Percentiles rank a stretch among this genome's conserved stretches.
phyloP scores from a whole-genome alignment of 2,888 invertebrate species.

The Theristus sp. region DNA sequence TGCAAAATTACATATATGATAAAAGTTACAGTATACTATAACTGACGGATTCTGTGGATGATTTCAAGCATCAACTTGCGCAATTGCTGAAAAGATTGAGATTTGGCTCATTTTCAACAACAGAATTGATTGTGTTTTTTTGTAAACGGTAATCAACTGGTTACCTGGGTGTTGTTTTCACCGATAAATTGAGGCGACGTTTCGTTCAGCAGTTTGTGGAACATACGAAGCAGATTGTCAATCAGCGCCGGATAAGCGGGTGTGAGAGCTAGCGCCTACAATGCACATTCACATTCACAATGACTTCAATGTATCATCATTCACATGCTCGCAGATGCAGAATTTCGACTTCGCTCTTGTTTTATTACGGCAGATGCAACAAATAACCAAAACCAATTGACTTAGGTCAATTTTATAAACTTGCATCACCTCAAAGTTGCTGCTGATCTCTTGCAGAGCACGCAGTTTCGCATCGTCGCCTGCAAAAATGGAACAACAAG shows the following conservation, averaged over 20 bases:
- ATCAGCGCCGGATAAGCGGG: constrained; percentile 69
- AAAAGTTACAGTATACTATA: no score
- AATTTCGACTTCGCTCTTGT: no score
- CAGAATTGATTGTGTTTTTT: background rate
- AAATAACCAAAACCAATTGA: background rate
- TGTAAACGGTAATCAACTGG: background rate
- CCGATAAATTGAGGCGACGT: constrained; percentile 88
- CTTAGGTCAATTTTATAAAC: background rate
- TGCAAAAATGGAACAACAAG: no score
- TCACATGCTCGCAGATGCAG: no score
- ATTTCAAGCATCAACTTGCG: constrained; percentile 84
- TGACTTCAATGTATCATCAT: constrained; percentile 18
- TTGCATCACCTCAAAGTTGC: constrained; percentile 94
- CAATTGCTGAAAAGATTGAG: constrained; percentile 42
- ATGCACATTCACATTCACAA: no score
- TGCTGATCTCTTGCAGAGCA: constrained; percentile 83
- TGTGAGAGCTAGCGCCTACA: constrained; percentile 59
- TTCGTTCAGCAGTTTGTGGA: constrained; percentile 73
- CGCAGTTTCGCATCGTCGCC: constrained; percentile 79
- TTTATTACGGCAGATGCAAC: no score
- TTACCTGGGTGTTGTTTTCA: constrained; percentile 69
- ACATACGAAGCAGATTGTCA: constrained; percentile 59
- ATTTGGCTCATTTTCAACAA: background rate
- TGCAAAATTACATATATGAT: no score
- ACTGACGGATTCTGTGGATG: constrained; percentile 83